Evolutionary conservation across 2,888 invertebrate genomes (phyloP), one percentile per base, ranked within the genome.

Genomic region (Hyalella azteca): DNA sequence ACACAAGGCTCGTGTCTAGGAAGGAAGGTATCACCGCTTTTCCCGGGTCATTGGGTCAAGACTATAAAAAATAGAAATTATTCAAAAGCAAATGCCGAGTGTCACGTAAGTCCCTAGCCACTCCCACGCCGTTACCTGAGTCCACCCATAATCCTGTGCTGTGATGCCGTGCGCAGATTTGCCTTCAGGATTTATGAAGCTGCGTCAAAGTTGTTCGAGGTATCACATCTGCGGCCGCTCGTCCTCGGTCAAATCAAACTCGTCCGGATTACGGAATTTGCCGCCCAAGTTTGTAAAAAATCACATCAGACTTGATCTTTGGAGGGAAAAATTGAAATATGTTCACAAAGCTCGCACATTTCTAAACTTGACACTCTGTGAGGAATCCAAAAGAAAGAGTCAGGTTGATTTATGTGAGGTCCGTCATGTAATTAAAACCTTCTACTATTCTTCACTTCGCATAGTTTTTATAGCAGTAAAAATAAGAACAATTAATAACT

Each of bases 101-200:
- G 66, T 66, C 66, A 66, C 66, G 66, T 36, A 66, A 66, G 36
- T 36, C n/a, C 66, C 36, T 2, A 15, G 66, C 32, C 39, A 36
- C 39, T 36, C 36, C 39, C 13, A 19, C 66, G 19, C n/a, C 39
- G 66, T 66, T 66, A 66, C 66, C 66, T 66, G 29, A 36, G 66
- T 66, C 36, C 66, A n/a, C 66, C 66, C 29, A 66, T 66, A 32
- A 66, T 66, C 66, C 36, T 32, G 36, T 36, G 22, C 29, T 32
- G 36, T 66, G 66, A 66, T 66, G 36, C 66, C 39, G 66, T 39
- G 32, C n/a, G 36, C 66, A 66, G 66, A 66, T 66, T 66, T 66
- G 66, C 66, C 36, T 66, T 66, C 32, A 36, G 66, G 66, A 66
- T 66, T 66, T 66, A 66, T 66, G 66, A 66, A 66, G 66, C 66